Base-by-base conservation (phyloP, 2,113 vertebrate species). In the Dryoscopus gambensis region DNA sequence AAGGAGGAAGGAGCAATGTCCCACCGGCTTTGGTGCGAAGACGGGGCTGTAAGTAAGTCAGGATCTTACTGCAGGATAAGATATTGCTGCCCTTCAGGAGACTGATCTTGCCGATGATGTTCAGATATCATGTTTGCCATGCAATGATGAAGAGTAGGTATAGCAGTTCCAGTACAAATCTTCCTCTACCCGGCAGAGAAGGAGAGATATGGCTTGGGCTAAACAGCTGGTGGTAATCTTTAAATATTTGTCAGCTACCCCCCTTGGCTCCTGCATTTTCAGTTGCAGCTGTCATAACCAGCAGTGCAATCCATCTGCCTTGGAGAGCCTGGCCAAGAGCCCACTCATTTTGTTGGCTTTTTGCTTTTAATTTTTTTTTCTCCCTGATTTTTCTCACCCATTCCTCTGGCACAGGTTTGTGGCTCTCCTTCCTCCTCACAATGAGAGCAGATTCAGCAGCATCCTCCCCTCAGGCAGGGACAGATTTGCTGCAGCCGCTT, bases 271-370 rank as follows among this genome's bases (percentile, higher is more conserved):
- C 75, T 75, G 81, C 55, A 76, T 93, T 95, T 94, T 92, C n/a
- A 71, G 53, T 70, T 95, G 87, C 97, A 97, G 96, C 83, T 97
- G 95, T 94, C 89, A 65, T 76, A 94, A 89, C 62, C 80, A 82
- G 71, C 37, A 90, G 33, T 80, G 47, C 77, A 92, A 97, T 97
- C 95, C 95, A 97, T 97, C 94, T 98, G 95, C 87, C 65, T 91
- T 17, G 23, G 78, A 80, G 22, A 90, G 13, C 16, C 68, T 96
- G 94, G 91, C 71, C 23, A 13, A 70, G 35, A 93, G 55, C 77
- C 93, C 27, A 11, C 30, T 65, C 10, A 5, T 67, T 86, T 93
- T 95, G 50, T 69, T 79, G 69, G 63, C 52, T 60, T 95, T 83
- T 79, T 14, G 10, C 17, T 84, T 33, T 21, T 33, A 64, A 37